Conservation (phyloP, 2,888 invertebrate genomes). For the Hyposoter didymator region DNA sequence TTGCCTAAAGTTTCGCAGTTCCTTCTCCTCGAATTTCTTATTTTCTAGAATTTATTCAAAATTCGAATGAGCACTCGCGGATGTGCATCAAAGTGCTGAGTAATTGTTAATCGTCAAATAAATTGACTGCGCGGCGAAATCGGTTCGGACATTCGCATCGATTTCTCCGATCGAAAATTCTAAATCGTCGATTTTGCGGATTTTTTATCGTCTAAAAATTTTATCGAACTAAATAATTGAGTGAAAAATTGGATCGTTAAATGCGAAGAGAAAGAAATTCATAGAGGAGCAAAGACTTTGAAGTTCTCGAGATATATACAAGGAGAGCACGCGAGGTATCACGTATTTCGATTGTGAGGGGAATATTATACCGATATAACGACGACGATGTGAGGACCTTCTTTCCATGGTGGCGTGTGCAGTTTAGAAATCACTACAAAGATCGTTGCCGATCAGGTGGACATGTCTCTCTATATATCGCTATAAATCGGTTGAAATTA, state of each 20-base stretch:
- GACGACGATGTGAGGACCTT: background rate
- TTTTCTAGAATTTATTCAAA: background rate
- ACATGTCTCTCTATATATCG: slow-evolving; percentile 66
- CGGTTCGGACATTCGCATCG: background rate
- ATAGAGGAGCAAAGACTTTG: background rate
- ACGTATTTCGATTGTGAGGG: slow-evolving; percentile 7
- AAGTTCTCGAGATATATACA: background rate
- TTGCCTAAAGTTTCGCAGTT: background rate
- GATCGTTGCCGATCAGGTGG: slow-evolving; percentile 74
- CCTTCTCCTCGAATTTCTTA: background rate
- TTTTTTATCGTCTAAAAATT: background rate
- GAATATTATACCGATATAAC: slow-evolving; percentile 15
- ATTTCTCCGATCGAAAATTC: background rate
- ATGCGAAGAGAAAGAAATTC: no score
- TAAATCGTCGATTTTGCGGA: background rate
- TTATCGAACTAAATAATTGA: background rate
- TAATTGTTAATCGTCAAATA: background rate
- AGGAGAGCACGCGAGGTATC: background rate
- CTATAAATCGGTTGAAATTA: slow-evolving; percentile 56
- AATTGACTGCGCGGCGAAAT: background rate
- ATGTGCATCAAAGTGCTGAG: no score
- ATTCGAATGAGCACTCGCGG: background rate
- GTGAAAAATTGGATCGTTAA: no score
- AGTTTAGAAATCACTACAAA: slow-evolving; percentile 58
- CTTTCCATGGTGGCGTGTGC: background rate